These are phyloP conservation scores for Aricia agestis DNA, from an alignment of 1,140 invertebrate species.

Conservation along the genomic window DNA sequence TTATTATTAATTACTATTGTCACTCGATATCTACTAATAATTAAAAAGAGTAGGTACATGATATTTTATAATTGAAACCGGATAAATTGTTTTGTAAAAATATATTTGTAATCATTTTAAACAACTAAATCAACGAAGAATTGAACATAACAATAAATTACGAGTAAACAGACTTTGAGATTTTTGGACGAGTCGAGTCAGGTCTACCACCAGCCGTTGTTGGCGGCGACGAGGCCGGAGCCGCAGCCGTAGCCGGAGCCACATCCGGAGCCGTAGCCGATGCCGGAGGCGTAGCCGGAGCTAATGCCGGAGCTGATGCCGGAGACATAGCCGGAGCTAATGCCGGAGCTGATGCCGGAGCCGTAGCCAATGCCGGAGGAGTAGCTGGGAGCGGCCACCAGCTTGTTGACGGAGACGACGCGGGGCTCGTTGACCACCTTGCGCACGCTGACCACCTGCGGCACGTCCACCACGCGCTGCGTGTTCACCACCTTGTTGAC, in stretches of 20 bases:
- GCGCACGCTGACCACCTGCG: conserved; percentile 41
- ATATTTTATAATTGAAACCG: too few relatives aligned
- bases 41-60: too few relatives aligned
- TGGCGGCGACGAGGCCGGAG: not conserved
- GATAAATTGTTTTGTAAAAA: too few relatives aligned
- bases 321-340: conserved; percentile 18
- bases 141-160: not conserved
- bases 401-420: conserved; percentile 48
- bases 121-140: not conserved
- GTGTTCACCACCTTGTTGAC: conserved; percentile 46
- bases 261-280: conserved; percentile 20
- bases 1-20: too few relatives aligned
- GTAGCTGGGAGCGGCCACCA: conserved; percentile 33
- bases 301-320: conserved; percentile 9
- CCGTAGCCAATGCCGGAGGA: conserved; percentile 8
- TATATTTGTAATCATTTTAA: too few relatives aligned
- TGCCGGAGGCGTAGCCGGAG: conserved; percentile 18
- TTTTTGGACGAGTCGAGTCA: not conserved
- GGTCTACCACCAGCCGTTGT: conserved; percentile 9
- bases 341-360: not conserved
- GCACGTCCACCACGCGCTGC: conserved; percentile 41
- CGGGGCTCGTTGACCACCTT: conserved; percentile 47
- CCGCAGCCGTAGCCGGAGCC: not conserved
- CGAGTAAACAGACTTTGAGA: not conserved
- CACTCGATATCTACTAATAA: too few relatives aligned